Conservation (phyloP, 30 jellyfish, hydroid and myxozoan species). For the Aurelia coerulea region DNA sequence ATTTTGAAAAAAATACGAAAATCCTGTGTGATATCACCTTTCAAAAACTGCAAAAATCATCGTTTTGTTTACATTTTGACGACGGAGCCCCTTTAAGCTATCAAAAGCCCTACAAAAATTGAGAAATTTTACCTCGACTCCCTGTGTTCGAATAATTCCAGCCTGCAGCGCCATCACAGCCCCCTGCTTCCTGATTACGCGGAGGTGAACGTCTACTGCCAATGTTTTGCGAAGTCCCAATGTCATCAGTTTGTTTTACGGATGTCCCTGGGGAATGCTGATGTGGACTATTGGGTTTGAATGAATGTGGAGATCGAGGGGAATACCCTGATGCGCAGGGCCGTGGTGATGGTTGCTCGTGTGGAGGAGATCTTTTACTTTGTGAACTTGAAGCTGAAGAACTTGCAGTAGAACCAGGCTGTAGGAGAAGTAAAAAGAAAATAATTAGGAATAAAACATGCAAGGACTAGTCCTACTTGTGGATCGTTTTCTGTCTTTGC, state of each 20-base stretch:
- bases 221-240: constrained; percentile 4
- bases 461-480: too few species aligned
- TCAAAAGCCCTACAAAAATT: too few species aligned
- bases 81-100: too few species aligned
- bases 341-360: constrained; percentile 68
- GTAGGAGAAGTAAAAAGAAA: not conserved
- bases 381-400: constrained; percentile 86
- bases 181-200: constrained; percentile 38
- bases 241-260: constrained; percentile 18
- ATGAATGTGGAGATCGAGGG: constrained; percentile 64
- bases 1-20: too few species aligned
- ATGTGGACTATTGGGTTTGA: constrained; percentile 44
- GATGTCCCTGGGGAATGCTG: constrained; percentile 58
- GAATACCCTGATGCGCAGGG: constrained; percentile 73
- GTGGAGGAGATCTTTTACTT: constrained; percentile 83
- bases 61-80: too few species aligned
- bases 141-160: constrained; percentile 6
- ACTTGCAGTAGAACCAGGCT: constrained; percentile 85
- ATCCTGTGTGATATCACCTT: too few species aligned
- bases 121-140: not conserved
- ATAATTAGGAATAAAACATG: not conserved
- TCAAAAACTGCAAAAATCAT: too few species aligned
- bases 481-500: too few species aligned
- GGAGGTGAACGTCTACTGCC: constrained; percentile 28
- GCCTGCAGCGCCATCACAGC: constrained; percentile 54